These are phyloP conservation scores for Cynodonichthys magdalenae DNA, from an alignment of 2,797 vertebrate genomes.

Conservation along the genomic window DNA sequence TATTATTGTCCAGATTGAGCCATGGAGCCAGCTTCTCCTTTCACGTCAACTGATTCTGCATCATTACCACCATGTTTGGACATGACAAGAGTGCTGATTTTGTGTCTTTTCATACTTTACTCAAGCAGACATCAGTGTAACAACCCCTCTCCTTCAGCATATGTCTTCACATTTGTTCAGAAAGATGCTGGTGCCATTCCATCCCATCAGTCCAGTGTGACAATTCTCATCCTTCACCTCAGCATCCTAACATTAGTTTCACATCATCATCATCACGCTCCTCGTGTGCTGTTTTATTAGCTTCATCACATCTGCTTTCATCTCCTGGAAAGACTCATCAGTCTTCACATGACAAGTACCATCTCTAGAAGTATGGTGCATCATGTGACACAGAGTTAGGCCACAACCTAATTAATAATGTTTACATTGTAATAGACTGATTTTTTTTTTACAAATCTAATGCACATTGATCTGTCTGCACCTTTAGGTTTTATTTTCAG, in stretches of 20 bases:
- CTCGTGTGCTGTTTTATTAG: background rate
- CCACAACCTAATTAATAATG: slow-evolving; percentile 3
- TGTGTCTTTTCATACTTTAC: too few species aligned
- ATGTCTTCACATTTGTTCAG: too few species aligned
- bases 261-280: background rate
- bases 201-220: background rate
- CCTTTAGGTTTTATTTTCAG: background rate
- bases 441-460: background rate
- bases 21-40: too few species aligned
- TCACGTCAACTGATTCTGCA: too few species aligned
- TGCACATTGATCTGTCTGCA: background rate
- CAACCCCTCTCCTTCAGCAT: too few species aligned
- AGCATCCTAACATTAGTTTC: background rate
- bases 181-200: background rate
- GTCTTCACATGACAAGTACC: slow-evolving; percentile 7
- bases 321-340: slow-evolving; percentile 1
- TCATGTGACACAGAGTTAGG: background rate
- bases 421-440: background rate
- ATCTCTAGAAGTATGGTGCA: background rate
- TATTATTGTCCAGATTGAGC: too few species aligned
- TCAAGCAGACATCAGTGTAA: too few species aligned
- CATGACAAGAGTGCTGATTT: too few species aligned
- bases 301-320: slow-evolving; percentile 1
- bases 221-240: slow-evolving; percentile 1
- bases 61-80: too few species aligned